These are phyloP conservation scores for Pipistrellus pipistrellus DNA, from an alignment of 2,797 vertebrate genomes.

Conservation along the genomic window DNA sequence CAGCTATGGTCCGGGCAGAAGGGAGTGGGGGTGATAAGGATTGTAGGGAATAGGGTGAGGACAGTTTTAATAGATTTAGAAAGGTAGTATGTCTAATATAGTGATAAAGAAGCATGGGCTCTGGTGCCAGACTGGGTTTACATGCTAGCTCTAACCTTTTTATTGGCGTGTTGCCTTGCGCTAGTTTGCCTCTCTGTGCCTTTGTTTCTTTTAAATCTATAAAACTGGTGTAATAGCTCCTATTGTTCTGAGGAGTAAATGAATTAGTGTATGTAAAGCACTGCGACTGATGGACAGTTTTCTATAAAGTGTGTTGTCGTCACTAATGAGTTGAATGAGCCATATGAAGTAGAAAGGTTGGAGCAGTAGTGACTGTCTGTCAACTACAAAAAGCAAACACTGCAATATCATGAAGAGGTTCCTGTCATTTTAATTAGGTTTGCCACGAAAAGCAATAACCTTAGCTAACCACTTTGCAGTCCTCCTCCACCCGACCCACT, in stretches of 20 bases:
- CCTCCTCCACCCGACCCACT: slow-evolving; percentile 55
- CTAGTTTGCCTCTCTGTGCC: slow-evolving; percentile 44
- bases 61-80: background rate
- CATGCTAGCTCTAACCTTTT: slow-evolving; percentile 53
- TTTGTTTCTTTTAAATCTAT: slow-evolving; percentile 27
- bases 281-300: background rate
- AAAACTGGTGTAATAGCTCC: slow-evolving; percentile 32
- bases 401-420: slow-evolving; percentile 41
- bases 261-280: slow-evolving; percentile 8
- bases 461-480: slow-evolving; percentile 44
- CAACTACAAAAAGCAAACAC: slow-evolving; percentile 71
- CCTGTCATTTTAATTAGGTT: slow-evolving; percentile 79
- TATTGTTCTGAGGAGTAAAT: slow-evolving; percentile 29
- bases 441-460: slow-evolving; percentile 72
- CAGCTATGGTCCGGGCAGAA: background rate
- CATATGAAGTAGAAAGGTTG: slow-evolving; percentile 5
- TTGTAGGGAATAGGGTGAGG: background rate
- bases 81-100: background rate
- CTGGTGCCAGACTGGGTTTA: background rate
- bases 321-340: slow-evolving; percentile 10
- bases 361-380: background rate
- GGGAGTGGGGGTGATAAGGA: background rate
- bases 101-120: background rate
- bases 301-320: background rate
- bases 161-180: background rate